Percentiles rank a stretch among this genome's conserved stretches.
phyloP scores from a whole-genome alignment of 2,888 invertebrate species.

The Hymenopus coronatus region DNA sequence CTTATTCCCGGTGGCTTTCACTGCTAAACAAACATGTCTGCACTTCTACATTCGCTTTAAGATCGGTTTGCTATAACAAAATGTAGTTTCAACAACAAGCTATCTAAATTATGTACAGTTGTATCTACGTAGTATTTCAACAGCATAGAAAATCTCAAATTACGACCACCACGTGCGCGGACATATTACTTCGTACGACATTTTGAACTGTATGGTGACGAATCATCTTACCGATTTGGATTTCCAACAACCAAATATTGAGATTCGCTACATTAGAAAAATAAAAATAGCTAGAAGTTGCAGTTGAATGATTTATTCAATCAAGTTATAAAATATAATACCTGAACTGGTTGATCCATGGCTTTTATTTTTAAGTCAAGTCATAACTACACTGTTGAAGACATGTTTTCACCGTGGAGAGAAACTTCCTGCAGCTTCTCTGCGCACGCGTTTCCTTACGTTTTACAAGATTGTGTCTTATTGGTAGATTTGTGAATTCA shows the following conservation, averaged over 20 bases:
- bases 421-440: slow-evolving; percentile 11
- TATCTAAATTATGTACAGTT: background rate
- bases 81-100: background rate
- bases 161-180: slow-evolving; percentile 22
- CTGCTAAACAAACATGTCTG: background rate
- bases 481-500: background rate
- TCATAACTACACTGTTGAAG: slow-evolving; percentile 31
- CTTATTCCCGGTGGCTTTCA: background rate
- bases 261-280: background rate
- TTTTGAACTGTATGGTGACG: slow-evolving; percentile 28
- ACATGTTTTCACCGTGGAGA: slow-evolving; percentile 14
- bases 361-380: slow-evolving; percentile 32
- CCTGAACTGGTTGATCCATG: slow-evolving; percentile 35
- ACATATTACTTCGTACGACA: slow-evolving; percentile 23
- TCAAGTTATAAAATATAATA: slow-evolving; percentile 17
- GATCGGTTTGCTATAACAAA: background rate
- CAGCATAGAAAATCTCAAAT: background rate
- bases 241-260: background rate
- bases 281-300: background rate
- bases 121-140: background rate
- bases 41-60: background rate
- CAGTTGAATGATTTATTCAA: background rate
- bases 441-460: background rate
- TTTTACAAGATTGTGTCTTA: background rate
- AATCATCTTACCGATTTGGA: slow-evolving; percentile 19